phyloP scores from a whole-genome alignment of 2,888 invertebrate genomes.

The Mayetiola destructor region DNA sequence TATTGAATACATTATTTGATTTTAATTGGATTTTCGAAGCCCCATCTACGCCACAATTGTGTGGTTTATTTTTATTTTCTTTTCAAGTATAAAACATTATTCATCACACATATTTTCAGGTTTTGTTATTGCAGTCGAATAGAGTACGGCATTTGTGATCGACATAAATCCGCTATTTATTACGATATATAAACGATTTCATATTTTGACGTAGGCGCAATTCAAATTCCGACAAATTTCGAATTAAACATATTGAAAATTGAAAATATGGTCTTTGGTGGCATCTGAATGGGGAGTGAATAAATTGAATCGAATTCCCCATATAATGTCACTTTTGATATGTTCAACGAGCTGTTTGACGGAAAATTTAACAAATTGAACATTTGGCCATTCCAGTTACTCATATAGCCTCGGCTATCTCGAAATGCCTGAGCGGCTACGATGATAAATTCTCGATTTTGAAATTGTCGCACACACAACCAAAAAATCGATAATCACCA shows the following conservation, averaged over 20 bases:
- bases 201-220: too few relatives aligned
- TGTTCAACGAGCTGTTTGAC: neutral
- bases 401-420: too few relatives aligned
- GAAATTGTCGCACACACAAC: neutral
- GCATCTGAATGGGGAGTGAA: too few relatives aligned
- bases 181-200: too few relatives aligned
- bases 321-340: neutral
- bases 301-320: neutral
- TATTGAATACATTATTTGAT: slow-evolving; percentile 5
- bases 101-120: neutral
- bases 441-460: too few relatives aligned
- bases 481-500: neutral
- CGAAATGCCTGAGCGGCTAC: too few relatives aligned
- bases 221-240: too few relatives aligned
- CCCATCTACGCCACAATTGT: neutral
- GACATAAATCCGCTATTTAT: neutral
- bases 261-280: too few relatives aligned
- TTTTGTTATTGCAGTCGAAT: slow-evolving; percentile 10
- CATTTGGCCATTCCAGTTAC: too few relatives aligned
- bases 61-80: too few relatives aligned
- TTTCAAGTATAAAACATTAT: slow-evolving; percentile 3
- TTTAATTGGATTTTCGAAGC: slow-evolving; percentile 10
- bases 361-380: neutral
- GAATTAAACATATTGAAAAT: too few relatives aligned
- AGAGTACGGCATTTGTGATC: slow-evolving; percentile 8